phyloP scores from a whole-genome alignment of 2,797 vertebrate genomes.

The Eulemur coronatus region DNA sequence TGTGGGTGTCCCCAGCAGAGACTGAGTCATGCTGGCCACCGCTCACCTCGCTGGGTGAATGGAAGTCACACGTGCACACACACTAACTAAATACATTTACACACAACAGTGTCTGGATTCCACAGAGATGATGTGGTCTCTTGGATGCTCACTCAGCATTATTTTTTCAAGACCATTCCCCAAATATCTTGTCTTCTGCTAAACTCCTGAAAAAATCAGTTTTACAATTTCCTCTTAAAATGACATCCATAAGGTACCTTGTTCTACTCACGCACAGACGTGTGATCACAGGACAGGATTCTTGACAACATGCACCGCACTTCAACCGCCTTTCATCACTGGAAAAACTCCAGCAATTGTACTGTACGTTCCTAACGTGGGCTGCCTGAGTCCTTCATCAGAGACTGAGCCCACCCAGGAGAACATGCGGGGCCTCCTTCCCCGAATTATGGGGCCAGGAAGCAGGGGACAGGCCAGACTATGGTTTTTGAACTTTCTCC shows the following conservation, averaged over 20 bases:
- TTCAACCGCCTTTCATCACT: no score
- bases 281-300: rapidly evolving
- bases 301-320: neutral
- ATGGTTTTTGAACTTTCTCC: neutral
- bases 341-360: neutral
- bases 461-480: no score
- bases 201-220: neutral
- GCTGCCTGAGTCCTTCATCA: neutral
- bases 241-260: rapidly evolving
- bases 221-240: neutral
- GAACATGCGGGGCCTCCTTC: rapidly evolving
- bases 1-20: neutral
- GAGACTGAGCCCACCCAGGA: neutral
- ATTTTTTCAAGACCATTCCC: neutral
- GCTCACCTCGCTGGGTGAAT: rapidly evolving
- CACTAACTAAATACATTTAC: rapidly evolving
- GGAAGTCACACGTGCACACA: rapidly evolving
- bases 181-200: neutral
- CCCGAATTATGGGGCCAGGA: neutral
- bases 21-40: neutral
- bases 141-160: no score
- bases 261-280: rapidly evolving
- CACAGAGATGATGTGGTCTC: rapidly evolving
- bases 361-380: rapidly evolving
- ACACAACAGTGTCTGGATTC: neutral